A percentile compares a stretch with the other conserved stretches of the same genome.
phyloP scores from a whole-genome alignment of 2,113 vertebrate species.

The Zosterops hypoxanthus region DNA sequence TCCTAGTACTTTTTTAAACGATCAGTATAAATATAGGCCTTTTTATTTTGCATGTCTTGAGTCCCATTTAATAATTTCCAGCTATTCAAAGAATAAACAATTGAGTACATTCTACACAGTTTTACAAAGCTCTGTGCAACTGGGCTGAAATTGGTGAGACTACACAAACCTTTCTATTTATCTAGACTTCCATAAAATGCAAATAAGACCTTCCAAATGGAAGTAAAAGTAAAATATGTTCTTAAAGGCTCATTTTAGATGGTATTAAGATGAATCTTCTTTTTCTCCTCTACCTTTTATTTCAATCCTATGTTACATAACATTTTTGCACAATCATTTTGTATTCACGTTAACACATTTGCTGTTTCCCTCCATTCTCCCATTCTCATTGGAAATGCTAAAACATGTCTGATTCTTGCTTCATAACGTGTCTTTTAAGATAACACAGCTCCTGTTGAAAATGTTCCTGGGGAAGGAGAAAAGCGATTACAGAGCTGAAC shows the following conservation, averaged over 20 bases:
- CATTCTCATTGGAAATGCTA: background rate
- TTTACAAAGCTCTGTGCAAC: background rate
- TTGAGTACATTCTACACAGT: background rate
- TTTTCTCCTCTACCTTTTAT: background rate
- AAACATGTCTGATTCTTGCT: background rate
- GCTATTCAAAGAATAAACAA: background rate
- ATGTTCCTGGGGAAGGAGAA: background rate
- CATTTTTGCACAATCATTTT: background rate
- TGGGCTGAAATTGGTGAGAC: background rate
- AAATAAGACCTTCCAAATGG: background rate
- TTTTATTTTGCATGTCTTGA: background rate
- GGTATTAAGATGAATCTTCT: background rate
- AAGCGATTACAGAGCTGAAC: slow-evolving; percentile 12
- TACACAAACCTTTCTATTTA: background rate
- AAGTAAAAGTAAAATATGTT: background rate
- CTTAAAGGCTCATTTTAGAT: background rate
- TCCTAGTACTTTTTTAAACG: background rate
- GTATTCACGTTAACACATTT: background rate
- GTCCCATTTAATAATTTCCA: background rate
- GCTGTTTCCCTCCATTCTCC: background rate
- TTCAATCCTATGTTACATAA: background rate
- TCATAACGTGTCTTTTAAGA: background rate
- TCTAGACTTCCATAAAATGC: background rate
- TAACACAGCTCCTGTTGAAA: background rate
- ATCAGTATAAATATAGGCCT: background rate